Conservation (phyloP, 2,888 invertebrate genomes). For the Lycocerus yunnanus region DNA sequence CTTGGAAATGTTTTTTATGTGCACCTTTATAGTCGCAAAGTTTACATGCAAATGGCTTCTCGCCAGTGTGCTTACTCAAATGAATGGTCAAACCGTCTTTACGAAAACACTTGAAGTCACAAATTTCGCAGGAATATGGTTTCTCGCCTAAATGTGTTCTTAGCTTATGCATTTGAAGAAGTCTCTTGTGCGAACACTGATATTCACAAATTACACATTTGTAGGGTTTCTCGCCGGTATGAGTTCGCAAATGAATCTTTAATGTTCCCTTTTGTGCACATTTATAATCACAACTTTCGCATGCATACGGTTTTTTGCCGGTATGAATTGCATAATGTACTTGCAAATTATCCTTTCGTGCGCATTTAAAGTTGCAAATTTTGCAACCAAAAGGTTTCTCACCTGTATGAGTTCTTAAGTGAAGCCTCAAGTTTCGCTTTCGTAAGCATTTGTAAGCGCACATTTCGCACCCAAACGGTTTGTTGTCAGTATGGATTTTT, state of each 20-base stretch:
- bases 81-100: background rate
- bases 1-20: background rate
- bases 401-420: too few species aligned
- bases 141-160: background rate
- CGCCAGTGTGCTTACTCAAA: background rate
- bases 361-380: too few species aligned
- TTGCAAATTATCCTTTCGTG: too few species aligned
- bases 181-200: background rate
- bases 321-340: background rate
- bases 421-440: too few species aligned
- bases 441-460: too few species aligned
- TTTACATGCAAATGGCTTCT: background rate
- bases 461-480: too few species aligned
- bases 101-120: background rate
- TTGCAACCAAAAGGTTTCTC: too few species aligned
- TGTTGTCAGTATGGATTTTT: too few species aligned
- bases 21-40: background rate
- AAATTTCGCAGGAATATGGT: background rate
- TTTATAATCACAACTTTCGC: background rate
- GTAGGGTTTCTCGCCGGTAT: background rate
- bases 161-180: background rate
- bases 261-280: background rate
- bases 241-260: background rate
- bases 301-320: background rate
- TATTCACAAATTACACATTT: background rate